phyloP scores from a whole-genome alignment of 2,888 invertebrate genomes.

The Pristionchus fissidentatus region DNA sequence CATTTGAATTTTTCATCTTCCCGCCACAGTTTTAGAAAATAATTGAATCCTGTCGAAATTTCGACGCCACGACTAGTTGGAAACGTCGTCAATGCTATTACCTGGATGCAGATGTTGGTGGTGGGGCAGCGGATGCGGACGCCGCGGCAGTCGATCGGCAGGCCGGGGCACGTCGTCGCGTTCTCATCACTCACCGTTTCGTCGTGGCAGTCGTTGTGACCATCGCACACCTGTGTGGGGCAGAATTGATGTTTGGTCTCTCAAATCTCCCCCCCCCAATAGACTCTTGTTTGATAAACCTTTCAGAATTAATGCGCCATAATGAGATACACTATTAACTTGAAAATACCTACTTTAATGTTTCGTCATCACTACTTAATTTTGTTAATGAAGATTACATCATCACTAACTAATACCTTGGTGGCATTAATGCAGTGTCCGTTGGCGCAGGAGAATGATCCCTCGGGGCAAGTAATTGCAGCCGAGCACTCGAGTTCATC shows the following conservation, averaged over 20 bases:
- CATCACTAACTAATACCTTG: constrained; percentile 58
- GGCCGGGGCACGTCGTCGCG: constrained; percentile 88
- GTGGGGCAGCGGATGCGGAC: constrained; percentile 83
- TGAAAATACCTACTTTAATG: too few relatives aligned
- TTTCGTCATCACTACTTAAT: background rate
- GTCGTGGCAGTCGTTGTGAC: constrained; percentile 90
- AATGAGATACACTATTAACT: background rate
- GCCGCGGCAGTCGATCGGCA: constrained; percentile 75
- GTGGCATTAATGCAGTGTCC: constrained; percentile 85
- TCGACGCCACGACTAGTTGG: background rate
- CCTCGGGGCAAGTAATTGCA: constrained; percentile 83
- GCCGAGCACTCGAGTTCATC: constrained; percentile 89
- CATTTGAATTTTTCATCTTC: background rate
- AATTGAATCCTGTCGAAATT: background rate
- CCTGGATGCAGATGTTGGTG: constrained; percentile 91
- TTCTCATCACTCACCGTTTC: constrained; percentile 77
- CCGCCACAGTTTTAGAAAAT: background rate
- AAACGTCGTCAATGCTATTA: constrained; percentile 46
- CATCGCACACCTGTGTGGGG: constrained; percentile 86
- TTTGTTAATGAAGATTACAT: too few relatives aligned
- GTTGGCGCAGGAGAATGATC: constrained; percentile 94
- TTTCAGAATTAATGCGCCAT: background rate
- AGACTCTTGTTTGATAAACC: too few relatives aligned
- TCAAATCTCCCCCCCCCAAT: background rate
- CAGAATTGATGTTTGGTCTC: background rate